A percentile compares a stretch with the other conserved stretches of the same genome.
phyloP scores from a whole-genome alignment of 2,113 vertebrate genomes.

The Arizona elegans region DNA sequence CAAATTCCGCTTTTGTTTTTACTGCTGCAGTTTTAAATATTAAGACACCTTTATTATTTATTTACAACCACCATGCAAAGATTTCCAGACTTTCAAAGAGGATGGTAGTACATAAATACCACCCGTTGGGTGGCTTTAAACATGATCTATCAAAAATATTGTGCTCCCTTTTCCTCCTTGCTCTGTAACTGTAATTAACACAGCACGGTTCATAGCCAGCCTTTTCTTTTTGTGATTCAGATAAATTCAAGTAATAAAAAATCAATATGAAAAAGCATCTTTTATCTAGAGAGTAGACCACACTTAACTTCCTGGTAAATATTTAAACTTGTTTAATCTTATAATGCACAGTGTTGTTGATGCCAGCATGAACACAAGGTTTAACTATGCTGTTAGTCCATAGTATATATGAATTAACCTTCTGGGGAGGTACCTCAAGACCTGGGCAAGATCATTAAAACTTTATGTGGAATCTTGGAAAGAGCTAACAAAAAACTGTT shows the following conservation, averaged over 20 bases:
- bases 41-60: slow-evolving; percentile 9
- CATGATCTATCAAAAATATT: slow-evolving; percentile 24
- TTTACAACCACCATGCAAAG: slow-evolving; percentile 11
- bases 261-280: slow-evolving; percentile 34
- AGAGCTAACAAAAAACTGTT: background rate
- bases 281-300: slow-evolving; percentile 2
- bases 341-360: background rate
- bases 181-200: slow-evolving; percentile 34
- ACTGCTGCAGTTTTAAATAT: slow-evolving; percentile 8
- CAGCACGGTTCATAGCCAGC: slow-evolving; percentile 31
- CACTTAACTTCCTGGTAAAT: slow-evolving; percentile 34
- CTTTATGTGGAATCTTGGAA: background rate
- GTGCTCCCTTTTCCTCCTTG: slow-evolving; percentile 45
- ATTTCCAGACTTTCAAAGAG: slow-evolving; percentile 32
- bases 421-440: background rate
- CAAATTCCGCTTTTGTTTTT: background rate
- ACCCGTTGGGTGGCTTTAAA: slow-evolving; percentile 24
- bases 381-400: background rate
- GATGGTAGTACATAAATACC: slow-evolving; percentile 13
- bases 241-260: slow-evolving; percentile 41
- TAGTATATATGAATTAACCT: background rate
- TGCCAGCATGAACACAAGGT: background rate
- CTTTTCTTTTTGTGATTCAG: slow-evolving; percentile 36
- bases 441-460: background rate
- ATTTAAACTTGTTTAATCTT: slow-evolving; percentile 9